Base-by-base conservation (phyloP, 2,797 vertebrate genomes). In the Fistularia commersonii region DNA sequence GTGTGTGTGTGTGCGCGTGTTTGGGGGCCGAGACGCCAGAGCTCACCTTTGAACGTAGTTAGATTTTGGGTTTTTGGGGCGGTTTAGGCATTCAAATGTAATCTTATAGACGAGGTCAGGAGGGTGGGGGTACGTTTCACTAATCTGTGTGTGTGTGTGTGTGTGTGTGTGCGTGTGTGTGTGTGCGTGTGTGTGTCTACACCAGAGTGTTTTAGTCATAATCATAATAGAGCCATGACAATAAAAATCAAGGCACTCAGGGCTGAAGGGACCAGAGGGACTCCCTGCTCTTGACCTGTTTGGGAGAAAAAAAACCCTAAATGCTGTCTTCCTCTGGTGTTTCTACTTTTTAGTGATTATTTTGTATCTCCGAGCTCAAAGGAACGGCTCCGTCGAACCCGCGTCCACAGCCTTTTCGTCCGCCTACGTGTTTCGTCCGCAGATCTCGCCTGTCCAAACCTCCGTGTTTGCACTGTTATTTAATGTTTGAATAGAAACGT, bases 141-240 rank as follows among this genome's bases (percentile, higher is more conserved):
- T 13, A 51, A 53, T 31, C 37, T 66, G 54, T 11, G 39, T 48
- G 37, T 13, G 36, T 41, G 42, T 51, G 13, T 11, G 35, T n/a
- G n/a, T n/a, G n/a, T n/a, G n/a, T n/a, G n/a, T n/a, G n/a, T n/a
- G n/a, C n/a, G n/a, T n/a, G n/a, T n/a, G n/a, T n/a, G n/a, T n/a
- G n/a, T n/a, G n/a, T n/a, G n/a, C n/a, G n/a, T n/a, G n/a, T n/a
- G n/a, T n/a, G n/a, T n/a, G n/a, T n/a, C n/a, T n/a, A n/a, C n/a
- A n/a, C n/a, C n/a, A n/a, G n/a, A n/a, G n/a, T 75, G 65, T 82
- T 58, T 64, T 54, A 67, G 44, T 62, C 43, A 63, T 64, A 62
- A 66, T 59, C 40, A 63, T 39, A 14, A 51, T 12, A 74, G 72
- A 83, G 82, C 82, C 80, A 82, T 80, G 74, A 56, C 51, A 63